Conservation (phyloP, 2,888 invertebrate species). For the Aphelenchoides bicaudatus region DNA sequence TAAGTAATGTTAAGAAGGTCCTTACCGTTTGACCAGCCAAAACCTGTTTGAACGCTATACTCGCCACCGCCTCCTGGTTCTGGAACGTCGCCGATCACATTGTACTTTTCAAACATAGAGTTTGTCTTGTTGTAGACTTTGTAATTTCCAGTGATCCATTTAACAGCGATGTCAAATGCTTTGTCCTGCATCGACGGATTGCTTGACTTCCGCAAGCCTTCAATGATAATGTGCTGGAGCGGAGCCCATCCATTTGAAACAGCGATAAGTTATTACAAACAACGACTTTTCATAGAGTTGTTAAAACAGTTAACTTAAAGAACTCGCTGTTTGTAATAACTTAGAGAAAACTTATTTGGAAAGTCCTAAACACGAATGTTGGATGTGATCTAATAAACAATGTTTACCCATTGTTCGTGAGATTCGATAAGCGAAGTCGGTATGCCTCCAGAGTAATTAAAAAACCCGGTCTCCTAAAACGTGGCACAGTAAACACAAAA, state of each 20-base stretch:
- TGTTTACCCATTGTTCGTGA: conserved; percentile 23
- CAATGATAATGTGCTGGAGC: conserved; percentile 71
- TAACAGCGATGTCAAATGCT: conserved; percentile 52
- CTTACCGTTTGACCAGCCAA: conserved; percentile 60
- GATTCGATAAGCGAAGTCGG: conserved; percentile 38
- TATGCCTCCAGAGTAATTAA: conserved; percentile 44
- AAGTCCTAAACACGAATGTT: conserved; percentile 44
- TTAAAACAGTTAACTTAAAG: too few species aligned
- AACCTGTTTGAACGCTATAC: conserved; percentile 53
- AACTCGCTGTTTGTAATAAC: neutral
- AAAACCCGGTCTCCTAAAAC: conserved; percentile 40
- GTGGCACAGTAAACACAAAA: too few species aligned
- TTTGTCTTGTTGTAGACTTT: conserved; percentile 31
- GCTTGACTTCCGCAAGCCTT: conserved; percentile 68
- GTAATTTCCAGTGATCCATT: conserved; percentile 54
- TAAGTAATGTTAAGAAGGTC: too few species aligned
- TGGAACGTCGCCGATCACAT: conserved; percentile 47
- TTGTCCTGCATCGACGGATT: conserved; percentile 54
- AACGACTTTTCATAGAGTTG: too few species aligned
- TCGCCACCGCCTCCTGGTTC: conserved; percentile 51
- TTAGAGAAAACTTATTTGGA: conserved; percentile 50
- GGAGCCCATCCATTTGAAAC: conserved; percentile 20
- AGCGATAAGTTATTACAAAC: too few species aligned
- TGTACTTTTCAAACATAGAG: conserved; percentile 58
- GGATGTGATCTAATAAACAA: neutral